phyloP scores from a whole-genome alignment of 2,888 invertebrate genomes.

The Corythucha ciliata region DNA sequence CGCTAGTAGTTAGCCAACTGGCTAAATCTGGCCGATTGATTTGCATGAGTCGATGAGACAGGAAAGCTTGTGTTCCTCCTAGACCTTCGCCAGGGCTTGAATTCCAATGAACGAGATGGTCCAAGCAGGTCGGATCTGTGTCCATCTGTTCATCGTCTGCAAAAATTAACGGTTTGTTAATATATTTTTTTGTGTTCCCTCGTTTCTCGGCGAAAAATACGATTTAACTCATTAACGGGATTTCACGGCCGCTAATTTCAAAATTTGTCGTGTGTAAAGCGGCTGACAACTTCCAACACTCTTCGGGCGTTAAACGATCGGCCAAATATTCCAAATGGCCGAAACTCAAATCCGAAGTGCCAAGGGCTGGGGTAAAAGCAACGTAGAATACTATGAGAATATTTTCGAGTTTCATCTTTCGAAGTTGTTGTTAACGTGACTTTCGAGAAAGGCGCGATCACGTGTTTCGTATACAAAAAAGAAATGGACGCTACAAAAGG shows the following conservation, averaged over 20 bases:
- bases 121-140: conserved; percentile 10
- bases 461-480: no score
- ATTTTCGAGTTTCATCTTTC: no score
- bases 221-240: background rate
- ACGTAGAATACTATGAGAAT: no score
- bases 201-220: no score
- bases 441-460: no score
- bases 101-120: conserved; percentile 23
- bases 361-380: no score
- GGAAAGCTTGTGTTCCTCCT: conserved; percentile 17
- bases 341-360: no score
- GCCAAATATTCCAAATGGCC: conserved; percentile 20
- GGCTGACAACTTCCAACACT: conserved; percentile 12
- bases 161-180: background rate
- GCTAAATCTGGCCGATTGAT: conserved; percentile 21
- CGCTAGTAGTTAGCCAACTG: conserved; percentile 19
- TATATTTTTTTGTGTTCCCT: no score
- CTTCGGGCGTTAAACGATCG: conserved; percentile 14
- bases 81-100: conserved; percentile 19
- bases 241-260: conserved; percentile 4
- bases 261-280: conserved; percentile 12
- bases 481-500: no score
- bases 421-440: no score
- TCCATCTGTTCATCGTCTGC: background rate
- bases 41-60: conserved; percentile 22